phyloP scores from a whole-genome alignment of 1,140 invertebrate genomes.

The Ceratina australensis region DNA sequence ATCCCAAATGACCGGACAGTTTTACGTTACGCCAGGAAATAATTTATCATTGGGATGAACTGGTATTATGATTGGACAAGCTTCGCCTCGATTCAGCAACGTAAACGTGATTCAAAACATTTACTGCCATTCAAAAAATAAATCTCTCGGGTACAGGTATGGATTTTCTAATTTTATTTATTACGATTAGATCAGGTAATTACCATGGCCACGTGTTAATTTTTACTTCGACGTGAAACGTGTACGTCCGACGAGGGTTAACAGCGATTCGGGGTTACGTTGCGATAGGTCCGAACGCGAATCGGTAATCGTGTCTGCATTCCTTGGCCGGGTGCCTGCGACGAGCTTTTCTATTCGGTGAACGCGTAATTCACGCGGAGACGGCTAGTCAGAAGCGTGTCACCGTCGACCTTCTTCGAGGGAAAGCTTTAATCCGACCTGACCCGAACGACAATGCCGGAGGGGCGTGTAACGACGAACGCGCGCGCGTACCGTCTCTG shows the following conservation, averaged over 20 bases:
- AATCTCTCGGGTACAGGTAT: no score
- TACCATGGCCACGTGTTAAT: no score
- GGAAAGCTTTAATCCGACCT: constrained; percentile 46
- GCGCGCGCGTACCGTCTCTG: constrained; percentile 7
- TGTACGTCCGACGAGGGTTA: no score
- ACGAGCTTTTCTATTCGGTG: constrained; percentile 65
- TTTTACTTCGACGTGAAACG: no score
- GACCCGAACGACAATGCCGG: constrained; percentile 12
- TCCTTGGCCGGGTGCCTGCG: constrained; percentile 69
- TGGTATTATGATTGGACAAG: background rate
- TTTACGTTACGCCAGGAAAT: background rate
- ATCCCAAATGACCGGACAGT: background rate
- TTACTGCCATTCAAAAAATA: no score
- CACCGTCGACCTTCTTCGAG: constrained; percentile 56
- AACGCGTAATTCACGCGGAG: constrained; percentile 69
- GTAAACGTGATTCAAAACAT: no score
- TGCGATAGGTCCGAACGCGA: constrained; percentile 57
- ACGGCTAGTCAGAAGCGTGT: constrained; percentile 29
- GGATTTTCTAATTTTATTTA: no score
- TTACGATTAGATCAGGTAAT: no score
- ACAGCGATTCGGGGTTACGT: constrained; percentile 47
- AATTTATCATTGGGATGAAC: background rate
- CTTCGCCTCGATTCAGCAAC: background rate
- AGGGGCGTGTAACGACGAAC: constrained; percentile 1
- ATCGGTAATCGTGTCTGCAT: constrained; percentile 67